phyloP scores from a whole-genome alignment of 2,797 vertebrate genomes.

The Melanotaenia parkinsoni region DNA sequence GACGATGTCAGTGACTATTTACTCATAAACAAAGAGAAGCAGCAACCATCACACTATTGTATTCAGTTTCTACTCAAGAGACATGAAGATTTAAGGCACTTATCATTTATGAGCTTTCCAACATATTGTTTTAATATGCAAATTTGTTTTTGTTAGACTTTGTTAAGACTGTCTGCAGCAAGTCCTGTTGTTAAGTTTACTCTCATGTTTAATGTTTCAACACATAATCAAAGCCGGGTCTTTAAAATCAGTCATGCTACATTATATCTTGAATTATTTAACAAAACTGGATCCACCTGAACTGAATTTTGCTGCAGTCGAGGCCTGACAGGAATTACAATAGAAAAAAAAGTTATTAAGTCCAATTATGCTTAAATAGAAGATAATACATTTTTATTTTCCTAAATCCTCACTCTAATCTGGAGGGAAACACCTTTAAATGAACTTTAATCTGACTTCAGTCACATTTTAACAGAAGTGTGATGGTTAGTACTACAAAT shows the following conservation, averaged over 20 bases:
- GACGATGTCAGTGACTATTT: neutral
- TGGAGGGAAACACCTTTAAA: neutral
- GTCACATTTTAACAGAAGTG: neutral
- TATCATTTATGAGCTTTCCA: neutral
- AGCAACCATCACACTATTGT: too few species aligned
- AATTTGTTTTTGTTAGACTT: neutral
- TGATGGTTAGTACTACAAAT: too few species aligned
- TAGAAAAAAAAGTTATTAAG: neutral
- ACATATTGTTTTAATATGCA: neutral
- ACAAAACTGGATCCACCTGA: neutral
- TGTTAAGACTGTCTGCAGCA: neutral
- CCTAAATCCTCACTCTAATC: neutral
- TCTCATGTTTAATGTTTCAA: neutral
- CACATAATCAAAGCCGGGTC: neutral
- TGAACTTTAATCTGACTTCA: neutral
- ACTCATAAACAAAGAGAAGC: neutral
- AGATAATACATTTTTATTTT: neutral
- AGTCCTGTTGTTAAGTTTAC: too few species aligned
- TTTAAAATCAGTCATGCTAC: too few species aligned
- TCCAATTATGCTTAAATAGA: neutral
- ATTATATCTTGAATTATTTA: too few species aligned
- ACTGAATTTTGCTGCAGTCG: neutral
- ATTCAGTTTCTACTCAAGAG: too few species aligned
- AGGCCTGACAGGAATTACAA: neutral
- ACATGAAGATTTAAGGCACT: neutral